Evolutionary conservation across 2,888 invertebrate genomes (phyloP), one percentile per base, ranked within the genome.

Genomic region (Conops quadrifasciatus): DNA sequence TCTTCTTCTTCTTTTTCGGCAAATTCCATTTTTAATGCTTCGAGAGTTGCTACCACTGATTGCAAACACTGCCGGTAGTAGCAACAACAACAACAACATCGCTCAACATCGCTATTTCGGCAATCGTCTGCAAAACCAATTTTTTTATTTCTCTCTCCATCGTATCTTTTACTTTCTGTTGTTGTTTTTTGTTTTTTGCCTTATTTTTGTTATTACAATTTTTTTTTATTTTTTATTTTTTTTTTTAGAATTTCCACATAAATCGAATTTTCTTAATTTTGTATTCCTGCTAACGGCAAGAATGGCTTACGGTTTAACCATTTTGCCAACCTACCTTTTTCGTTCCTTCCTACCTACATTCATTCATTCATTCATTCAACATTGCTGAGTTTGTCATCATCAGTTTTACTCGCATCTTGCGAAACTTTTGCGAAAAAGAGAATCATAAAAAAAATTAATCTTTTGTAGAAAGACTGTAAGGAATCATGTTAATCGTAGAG

Each of bases 221-320:
- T 51, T 51, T 21, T 43, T 11, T 28, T 19, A 1, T 21, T 7
- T 51, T 51, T 58, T 24, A 45, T 63, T 9, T n/a, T 59, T 58
- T 72, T 65, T 72, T 69, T 72, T 79, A n/a, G n/a, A n/a, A n/a
- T n/a, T 78, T 80, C 75, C 77, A 78, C 77, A 78, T 78, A 78
- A 80, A 79, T 79, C 79, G 79, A 79, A 79, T 80, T 80, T 79
- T 75, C 77, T 80, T 78, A 78, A 79, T 79, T 79, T 78, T 73
- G 74, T 78, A 77, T 80, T 78, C 75, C 71, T 71, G 74, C 73
- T 73, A 73, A 74, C 75, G 71, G 65, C 66, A 67, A 65, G 63
- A 30, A 51, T 36, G 36, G 5, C 36, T 36, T 36, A 36, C 36
- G 36, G 36, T 36, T 36, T 36, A 36, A 36, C 36, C 36, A 36